phyloP scores from a whole-genome alignment of 2,113 vertebrate genomes.

The Laticauda laticaudata region DNA sequence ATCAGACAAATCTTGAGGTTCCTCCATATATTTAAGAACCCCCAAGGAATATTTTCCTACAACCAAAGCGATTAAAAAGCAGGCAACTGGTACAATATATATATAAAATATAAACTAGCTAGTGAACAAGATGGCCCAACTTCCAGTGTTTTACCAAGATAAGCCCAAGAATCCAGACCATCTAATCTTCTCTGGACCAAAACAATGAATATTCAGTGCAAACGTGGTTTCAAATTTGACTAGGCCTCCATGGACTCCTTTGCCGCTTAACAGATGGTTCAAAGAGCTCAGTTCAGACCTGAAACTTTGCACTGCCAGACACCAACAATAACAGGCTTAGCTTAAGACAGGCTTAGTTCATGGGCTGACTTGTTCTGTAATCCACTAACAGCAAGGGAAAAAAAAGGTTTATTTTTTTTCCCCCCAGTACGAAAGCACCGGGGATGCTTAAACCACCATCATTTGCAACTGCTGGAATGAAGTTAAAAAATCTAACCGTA shows the following conservation, averaged over 20 bases:
- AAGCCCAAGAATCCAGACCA: neutral
- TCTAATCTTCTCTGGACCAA: conserved; percentile 15
- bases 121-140: neutral
- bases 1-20: no score
- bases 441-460: neutral
- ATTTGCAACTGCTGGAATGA: neutral
- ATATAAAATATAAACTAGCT: neutral
- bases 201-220: neutral
- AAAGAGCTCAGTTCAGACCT: neutral
- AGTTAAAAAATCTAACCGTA: neutral
- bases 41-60: neutral
- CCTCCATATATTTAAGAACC: neutral
- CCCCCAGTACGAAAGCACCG: neutral
- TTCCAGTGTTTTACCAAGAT: neutral
- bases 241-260: neutral
- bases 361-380: neutral
- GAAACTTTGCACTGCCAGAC: neutral
- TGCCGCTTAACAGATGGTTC: conserved; percentile 17
- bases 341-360: neutral
- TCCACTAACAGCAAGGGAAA: conserved; percentile 18
- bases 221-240: neutral
- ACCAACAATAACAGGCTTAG: neutral
- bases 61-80: neutral
- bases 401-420: neutral
- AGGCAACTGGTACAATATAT: neutral